Base-by-base conservation (phyloP, 2,797 vertebrate genomes). In the Arnoldichthys spilopterus region DNA sequence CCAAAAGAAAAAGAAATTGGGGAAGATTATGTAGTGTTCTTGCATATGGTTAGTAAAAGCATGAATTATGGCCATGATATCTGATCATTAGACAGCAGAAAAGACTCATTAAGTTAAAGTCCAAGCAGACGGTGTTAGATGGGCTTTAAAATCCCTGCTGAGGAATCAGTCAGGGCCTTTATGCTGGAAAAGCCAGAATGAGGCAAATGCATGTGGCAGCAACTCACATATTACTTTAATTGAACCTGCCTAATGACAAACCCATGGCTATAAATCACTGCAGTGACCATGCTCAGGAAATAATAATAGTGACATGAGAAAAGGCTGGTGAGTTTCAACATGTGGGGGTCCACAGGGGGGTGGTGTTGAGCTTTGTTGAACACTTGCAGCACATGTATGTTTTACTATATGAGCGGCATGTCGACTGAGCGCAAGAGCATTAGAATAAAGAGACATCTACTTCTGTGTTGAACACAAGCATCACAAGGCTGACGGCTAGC, bases 271-370 rank as follows among this genome's bases (percentile, higher is more conserved):
- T 77, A 67, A 80, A 77, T 56, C 67, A 79, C 59, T 16, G 45
- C 40, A 6, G 22, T 76, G 47, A 61, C 49, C 54, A 26, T 63
- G 43, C 16, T 79, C 13, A 71, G 34, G 7, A 75, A 72, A 74
- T 32, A 86, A 86, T 90, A 86, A 69, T 45, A 72, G 12, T 85
- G 87, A 80, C 77, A 78, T 80, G 68, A 75, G 67, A 77, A 66
- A 86, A 81, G 83, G 86, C 85, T 43, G 83, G 79, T 86, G 88
- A 85, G 89, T 91, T 90, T 83, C 80, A 86, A 88, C 86, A 89
- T 77, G 90, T 85, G 85, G 87, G 83, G 77, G 80, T 82, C 95
- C 96, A 95, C 96, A 94, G 95, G 96, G 95, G 94, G 96, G 96
- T 94, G 95, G 84, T 96, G 93, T 95, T 95, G 96, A 92, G 95